Evolutionary conservation across 2,888 invertebrate genomes (phyloP).

Genomic region (Empis stercorea): DNA sequence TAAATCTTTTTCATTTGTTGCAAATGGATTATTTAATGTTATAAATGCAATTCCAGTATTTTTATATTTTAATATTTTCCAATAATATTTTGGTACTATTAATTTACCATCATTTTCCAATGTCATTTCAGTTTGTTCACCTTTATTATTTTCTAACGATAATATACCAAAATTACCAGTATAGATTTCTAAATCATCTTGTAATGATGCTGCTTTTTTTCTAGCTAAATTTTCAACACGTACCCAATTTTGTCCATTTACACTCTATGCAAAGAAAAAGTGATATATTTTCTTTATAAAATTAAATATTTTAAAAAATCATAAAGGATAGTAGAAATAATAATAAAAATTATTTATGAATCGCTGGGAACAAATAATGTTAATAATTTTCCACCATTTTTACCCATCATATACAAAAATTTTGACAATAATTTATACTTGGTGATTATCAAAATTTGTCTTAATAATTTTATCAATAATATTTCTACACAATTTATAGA

Average conservation of each 20-base stretch:
- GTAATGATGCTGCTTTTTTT: constrained; percentile 25
- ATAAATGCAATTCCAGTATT: constrained; percentile 35
- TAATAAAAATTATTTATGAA: too few relatives aligned
- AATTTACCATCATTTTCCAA: constrained; percentile 26
- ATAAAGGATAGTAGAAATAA: too few relatives aligned
- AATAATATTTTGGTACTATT: constrained; percentile 36
- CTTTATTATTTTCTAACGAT: constrained; percentile 26
- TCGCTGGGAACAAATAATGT: too few relatives aligned
- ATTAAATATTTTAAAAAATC: not conserved
- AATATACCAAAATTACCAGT: constrained; percentile 36
- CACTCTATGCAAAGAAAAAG: not conserved
- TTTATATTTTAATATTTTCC: constrained; percentile 36
- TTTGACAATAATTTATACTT: too few relatives aligned
- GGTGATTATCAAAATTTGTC: too few relatives aligned
- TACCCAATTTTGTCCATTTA: constrained; percentile 39
- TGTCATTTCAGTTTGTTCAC: constrained; percentile 25
- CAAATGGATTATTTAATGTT: constrained; percentile 37
- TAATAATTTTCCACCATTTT: too few relatives aligned
- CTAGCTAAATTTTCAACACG: constrained; percentile 32
- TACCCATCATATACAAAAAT: too few relatives aligned
- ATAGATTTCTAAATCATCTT: constrained; percentile 27
- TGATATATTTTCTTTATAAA: not conserved
- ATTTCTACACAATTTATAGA: too few relatives aligned
- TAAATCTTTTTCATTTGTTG: constrained; percentile 19
- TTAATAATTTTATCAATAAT: too few relatives aligned